Percentiles rank a stretch among this genome's conserved stretches.
Evolutionary conservation across 1,140 invertebrate species (phyloP).

Genomic region (Brachionus paranguensis): DNA sequence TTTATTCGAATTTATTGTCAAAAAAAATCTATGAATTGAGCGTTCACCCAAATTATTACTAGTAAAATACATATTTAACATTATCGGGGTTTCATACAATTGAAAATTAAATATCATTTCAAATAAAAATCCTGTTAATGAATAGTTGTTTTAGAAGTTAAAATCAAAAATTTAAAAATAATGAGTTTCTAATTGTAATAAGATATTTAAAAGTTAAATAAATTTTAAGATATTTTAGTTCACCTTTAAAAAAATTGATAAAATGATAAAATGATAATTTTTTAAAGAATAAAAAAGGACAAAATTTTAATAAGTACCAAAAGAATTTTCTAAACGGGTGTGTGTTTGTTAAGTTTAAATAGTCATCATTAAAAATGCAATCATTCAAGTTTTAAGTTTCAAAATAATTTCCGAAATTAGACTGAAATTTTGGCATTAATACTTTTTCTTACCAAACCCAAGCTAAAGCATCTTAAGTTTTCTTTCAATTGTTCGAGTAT

Average conservation of each 20-base stretch:
- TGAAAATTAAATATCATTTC: no score
- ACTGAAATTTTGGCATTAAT: not conserved
- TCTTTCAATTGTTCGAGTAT: not conserved
- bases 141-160: no score
- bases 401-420: not conserved
- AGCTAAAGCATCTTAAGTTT: not conserved
- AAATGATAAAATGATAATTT: not conserved
- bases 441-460: not conserved
- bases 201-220: not conserved
- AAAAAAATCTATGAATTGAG: no score
- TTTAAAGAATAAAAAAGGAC: not conserved
- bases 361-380: not conserved
- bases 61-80: no score
- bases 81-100: no score
- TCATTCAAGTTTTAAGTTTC: not conserved
- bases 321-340: not conserved
- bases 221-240: not conserved
- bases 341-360: not conserved
- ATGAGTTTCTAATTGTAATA: no score
- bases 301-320: not conserved
- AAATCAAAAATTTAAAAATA: no score
- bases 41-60: no score
- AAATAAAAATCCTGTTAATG: no score
- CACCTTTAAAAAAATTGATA: not conserved
- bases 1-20: no score